Conservation (phyloP, 2,797 vertebrate species). For the Coccyzus lansbergi region DNA sequence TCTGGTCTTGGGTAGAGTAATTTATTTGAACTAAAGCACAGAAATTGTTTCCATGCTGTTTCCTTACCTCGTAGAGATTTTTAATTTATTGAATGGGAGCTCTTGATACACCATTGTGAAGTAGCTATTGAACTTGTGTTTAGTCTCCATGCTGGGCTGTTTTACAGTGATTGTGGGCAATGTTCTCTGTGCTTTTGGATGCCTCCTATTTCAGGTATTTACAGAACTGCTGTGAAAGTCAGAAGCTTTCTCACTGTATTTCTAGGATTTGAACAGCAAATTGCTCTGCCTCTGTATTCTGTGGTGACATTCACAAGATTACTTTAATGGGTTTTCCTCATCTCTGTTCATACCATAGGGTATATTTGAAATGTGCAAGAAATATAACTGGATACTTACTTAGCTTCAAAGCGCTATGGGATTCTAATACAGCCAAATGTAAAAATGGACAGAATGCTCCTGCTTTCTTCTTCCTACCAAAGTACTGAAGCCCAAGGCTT, state of each 20-base stretch:
- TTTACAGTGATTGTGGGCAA: not conserved
- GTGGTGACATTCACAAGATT: not conserved
- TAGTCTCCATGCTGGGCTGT: not conserved
- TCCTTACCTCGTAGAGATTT: not conserved
- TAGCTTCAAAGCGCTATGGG: not conserved
- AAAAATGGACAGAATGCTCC: not conserved
- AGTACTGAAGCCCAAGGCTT: not conserved
- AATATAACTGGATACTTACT: not conserved
- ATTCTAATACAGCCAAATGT: not conserved
- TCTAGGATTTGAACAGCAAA: not conserved
- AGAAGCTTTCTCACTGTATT: not conserved
- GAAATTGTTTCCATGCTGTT: not conserved
- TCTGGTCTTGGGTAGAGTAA: not conserved
- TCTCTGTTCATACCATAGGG: not conserved
- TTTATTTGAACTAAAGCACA: not conserved
- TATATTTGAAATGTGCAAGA: not conserved
- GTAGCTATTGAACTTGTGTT: not conserved
- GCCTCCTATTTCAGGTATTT: not conserved
- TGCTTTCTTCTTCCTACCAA: not conserved
- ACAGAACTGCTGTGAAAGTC: not conserved
- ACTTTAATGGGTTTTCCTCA: not conserved
- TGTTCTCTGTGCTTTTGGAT: not conserved
- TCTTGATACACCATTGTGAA: not conserved
- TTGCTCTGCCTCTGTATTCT: not conserved
- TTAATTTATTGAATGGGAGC: not conserved